A percentile compares a stretch with the other conserved stretches of the same genome.
Conservation (phyloP, 2,888 invertebrate genomes). For the Melinaea marsaeus region DNA sequence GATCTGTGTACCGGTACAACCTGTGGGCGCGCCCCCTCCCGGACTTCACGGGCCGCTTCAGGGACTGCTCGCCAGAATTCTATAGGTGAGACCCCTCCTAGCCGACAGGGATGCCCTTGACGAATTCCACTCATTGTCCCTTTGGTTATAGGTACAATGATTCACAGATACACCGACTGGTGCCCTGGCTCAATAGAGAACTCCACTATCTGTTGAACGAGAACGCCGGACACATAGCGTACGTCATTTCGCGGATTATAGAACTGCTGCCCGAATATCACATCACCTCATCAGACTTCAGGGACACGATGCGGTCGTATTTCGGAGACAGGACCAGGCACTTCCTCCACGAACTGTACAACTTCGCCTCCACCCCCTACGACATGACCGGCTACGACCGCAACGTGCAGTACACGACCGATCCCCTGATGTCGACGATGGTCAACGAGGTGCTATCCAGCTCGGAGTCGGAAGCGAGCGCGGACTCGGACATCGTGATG, state of each 20-base stretch:
- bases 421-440: conserved; percentile 73
- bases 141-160: conserved; percentile 83
- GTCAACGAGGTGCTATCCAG: conserved; percentile 76
- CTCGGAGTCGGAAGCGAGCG: conserved; percentile 56
- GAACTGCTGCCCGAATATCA: conserved; percentile 82
- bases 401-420: conserved; percentile 81
- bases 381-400: conserved; percentile 90
- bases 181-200: conserved; percentile 93
- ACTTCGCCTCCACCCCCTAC: conserved; percentile 91
- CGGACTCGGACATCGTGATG: conserved; percentile 60
- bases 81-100: conserved; percentile 77
- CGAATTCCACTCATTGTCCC: not conserved
- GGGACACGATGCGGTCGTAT: conserved; percentile 81
- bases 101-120: too few species aligned
- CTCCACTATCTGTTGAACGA: conserved; percentile 85
- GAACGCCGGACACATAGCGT: conserved; percentile 80
- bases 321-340: conserved; percentile 86
- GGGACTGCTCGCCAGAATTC: conserved; percentile 86
- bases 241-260: conserved; percentile 83
- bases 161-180: conserved; percentile 87
- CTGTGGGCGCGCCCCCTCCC: conserved; percentile 85
- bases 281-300: conserved; percentile 83
- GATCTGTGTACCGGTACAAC: conserved; percentile 86
- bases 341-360: conserved; percentile 92
- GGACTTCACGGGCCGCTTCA: conserved; percentile 82